Evolutionary conservation across 2,113 vertebrate genomes (phyloP).

Genomic region (Indri indri): DNA sequence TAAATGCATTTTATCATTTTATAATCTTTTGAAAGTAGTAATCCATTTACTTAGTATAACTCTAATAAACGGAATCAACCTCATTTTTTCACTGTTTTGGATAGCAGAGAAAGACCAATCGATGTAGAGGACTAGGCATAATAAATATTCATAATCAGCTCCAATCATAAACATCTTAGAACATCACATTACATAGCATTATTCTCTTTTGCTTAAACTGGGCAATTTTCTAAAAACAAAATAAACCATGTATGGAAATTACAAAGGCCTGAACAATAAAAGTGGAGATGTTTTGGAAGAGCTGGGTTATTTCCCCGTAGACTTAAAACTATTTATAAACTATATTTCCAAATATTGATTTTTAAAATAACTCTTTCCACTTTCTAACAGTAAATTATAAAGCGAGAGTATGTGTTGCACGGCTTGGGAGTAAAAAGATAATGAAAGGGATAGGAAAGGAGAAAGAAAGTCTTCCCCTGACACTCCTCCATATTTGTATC

Average conservation of each 20-base stretch:
- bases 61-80: background rate
- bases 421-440: background rate
- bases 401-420: background rate
- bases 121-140: background rate
- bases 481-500: background rate
- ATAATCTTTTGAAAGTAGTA: background rate
- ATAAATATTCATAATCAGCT: background rate
- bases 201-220: background rate
- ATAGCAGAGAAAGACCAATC: background rate
- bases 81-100: background rate
- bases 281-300: background rate
- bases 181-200: background rate
- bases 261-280: background rate
- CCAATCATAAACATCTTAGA: background rate
- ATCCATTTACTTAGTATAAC: background rate
- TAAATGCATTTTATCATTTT: background rate
- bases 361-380: background rate
- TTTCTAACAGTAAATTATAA: conserved; percentile 19
- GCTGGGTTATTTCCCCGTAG: background rate
- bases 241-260: background rate
- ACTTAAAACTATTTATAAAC: background rate
- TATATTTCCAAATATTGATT: background rate
- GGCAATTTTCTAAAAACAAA: conserved; percentile 9
- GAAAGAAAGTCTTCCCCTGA: background rate
- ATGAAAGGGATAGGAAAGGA: background rate